Base-by-base conservation (phyloP, 2,888 invertebrate species). In the Adela reaumurella region DNA sequence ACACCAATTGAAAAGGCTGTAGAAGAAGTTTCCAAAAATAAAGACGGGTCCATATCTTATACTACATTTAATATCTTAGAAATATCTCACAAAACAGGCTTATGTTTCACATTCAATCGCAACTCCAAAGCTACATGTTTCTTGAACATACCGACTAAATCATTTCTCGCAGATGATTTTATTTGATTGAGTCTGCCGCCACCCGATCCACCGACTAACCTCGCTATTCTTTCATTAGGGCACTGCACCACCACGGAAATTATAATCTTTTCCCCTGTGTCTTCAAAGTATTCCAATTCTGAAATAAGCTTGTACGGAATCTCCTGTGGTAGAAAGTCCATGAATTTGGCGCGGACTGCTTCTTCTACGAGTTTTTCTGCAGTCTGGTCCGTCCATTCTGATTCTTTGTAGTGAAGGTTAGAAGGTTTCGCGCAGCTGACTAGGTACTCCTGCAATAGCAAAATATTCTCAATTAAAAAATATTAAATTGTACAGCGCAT, bases 321-420 rank as follows among this genome's bases (percentile, higher is more conserved):
- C 74, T 97, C 94, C 56, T 92, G 83, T 0, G 88, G 85, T 43
- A 97, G 70, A 61, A 86, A 83, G 62, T 98, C 92, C 51, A 98
- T 67, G 42, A 97, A 80, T 56, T 89, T 90, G 1, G 94, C 92
- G 58, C 90, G 82, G 0, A 97, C 89, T 49, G 89, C 86, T 56
- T 87, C 83, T 47, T 84, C 74, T 51, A 92, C 87, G 19, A 96
- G 65, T 6, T 79, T 71, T 58, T 88, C 84, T 0, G 88, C 84
- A 16, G 81, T 70, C 60, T 91, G 88, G 65, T 94, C 89, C 0
- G 94, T 89, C 64, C 89, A 87, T 17, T 83, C 65, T 35, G 85
- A 74, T 14, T 82, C 70, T 18, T 87, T 72, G 62, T 86, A 94
- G 17, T 85, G 68, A 86, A 92, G 92, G 14, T 77, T 63, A 1